A percentile compares a stretch with the other conserved stretches of the same genome.
phyloP scores from a whole-genome alignment of 2,797 vertebrate genomes.

The Sebastes alutus region DNA sequence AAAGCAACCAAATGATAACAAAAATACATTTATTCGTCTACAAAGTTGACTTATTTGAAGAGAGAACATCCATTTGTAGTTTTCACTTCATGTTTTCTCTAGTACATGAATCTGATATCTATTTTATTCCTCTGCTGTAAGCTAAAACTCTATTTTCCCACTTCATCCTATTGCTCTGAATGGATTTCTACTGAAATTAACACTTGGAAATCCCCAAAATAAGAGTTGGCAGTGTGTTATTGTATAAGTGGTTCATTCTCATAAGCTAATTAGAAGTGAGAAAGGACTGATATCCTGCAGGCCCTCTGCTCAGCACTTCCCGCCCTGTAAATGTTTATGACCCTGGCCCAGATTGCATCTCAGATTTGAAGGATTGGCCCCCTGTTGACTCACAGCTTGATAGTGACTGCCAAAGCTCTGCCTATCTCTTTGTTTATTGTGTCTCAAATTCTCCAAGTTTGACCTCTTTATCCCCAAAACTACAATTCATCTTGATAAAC shows the following conservation, averaged over 20 bases:
- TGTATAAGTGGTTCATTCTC: slow-evolving; percentile 31
- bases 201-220: neutral
- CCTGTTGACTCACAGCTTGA: slow-evolving; percentile 82
- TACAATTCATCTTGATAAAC: slow-evolving; percentile 8
- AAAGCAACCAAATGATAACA: neutral
- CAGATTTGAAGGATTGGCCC: slow-evolving; percentile 78
- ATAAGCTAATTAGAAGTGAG: slow-evolving; percentile 69
- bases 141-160: neutral
- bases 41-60: neutral
- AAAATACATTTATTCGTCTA: neutral
- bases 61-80: neutral
- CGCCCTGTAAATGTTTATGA: slow-evolving; percentile 83
- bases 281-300: slow-evolving; percentile 66
- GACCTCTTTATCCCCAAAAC: slow-evolving; percentile 45
- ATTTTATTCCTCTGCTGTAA: neutral
- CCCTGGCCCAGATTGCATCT: slow-evolving; percentile 78
- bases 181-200: neutral
- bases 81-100: neutral
- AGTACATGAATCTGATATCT: neutral
- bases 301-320: slow-evolving; percentile 71
- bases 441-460: slow-evolving; percentile 69
- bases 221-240: neutral
- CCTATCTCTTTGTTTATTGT: slow-evolving; percentile 74
- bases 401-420: slow-evolving; percentile 66
- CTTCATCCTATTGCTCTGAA: neutral